Evolutionary conservation across 2,797 vertebrate genomes (phyloP).

Genomic region (Geotria australis): DNA sequence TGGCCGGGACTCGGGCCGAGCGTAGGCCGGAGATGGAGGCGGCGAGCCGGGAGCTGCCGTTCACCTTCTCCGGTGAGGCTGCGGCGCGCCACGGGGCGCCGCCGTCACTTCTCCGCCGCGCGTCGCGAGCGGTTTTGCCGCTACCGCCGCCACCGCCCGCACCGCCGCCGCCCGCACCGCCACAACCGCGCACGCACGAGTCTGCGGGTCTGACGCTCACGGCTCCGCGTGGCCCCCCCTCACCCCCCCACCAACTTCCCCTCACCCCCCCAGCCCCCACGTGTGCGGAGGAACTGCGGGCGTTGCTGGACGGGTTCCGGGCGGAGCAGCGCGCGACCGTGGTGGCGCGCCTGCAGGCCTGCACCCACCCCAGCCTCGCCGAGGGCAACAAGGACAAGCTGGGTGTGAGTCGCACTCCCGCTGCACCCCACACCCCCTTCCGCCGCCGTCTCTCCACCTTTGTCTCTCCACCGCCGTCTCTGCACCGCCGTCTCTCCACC

Average conservation of each 20-base stretch:
- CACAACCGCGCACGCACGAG: no score
- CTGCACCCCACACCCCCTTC: not conserved
- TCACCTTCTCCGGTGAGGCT: constrained; percentile 40
- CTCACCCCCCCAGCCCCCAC: constrained; percentile 30
- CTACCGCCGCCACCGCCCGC: no score
- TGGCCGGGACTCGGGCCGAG: constrained; percentile 10
- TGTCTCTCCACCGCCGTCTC: not conserved
- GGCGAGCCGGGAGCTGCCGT: constrained; percentile 40
- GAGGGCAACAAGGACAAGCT: constrained; percentile 57
- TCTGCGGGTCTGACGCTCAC: no score
- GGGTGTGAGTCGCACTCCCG: constrained; percentile 18
- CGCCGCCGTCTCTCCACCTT: not conserved
- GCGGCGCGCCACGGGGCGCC: no score
- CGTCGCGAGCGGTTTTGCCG: no score
- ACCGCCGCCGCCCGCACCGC: no score
- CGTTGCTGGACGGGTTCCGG: constrained; percentile 23
- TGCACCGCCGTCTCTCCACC: no score
- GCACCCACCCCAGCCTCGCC: constrained; percentile 58
- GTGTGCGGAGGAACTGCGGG: constrained; percentile 20
- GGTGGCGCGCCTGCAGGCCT: constrained; percentile 47
- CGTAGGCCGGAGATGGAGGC: constrained; percentile 10
- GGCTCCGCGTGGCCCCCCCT: no score
- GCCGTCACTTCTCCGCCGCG: accelerated
- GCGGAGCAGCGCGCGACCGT: constrained; percentile 37
- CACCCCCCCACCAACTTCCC: no score